These are phyloP conservation scores for Zaprionus camerounensis DNA, from an alignment of 1,140 invertebrate species.

Conservation along the genomic window DNA sequence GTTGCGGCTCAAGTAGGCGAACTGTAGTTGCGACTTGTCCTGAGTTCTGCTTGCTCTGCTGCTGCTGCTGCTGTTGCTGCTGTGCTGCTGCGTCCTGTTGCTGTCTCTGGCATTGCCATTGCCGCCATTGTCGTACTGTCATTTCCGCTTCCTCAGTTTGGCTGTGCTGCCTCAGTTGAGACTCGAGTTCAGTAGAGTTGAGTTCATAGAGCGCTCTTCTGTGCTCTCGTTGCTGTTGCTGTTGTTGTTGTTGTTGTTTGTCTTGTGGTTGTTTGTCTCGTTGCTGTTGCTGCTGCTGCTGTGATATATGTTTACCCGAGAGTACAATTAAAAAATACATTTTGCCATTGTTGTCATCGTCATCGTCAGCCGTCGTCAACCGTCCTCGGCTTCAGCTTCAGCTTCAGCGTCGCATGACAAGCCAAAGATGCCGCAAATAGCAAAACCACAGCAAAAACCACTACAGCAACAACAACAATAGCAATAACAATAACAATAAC, in stretches of 20 bases:
- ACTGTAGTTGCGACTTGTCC: conserved; percentile 30
- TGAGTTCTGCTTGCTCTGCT: conserved; percentile 49
- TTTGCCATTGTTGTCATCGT: conserved; percentile 73
- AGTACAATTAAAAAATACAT: conserved; percentile 82
- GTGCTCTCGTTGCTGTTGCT: conserved; percentile 44
- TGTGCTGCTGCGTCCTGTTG: conserved; percentile 24
- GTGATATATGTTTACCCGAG: conserved; percentile 79
- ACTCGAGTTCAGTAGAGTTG: conserved; percentile 48
- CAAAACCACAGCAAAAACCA: conserved; percentile 50
- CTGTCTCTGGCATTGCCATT: conserved; percentile 52
- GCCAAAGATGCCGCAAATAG: conserved; percentile 77
- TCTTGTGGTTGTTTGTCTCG: conserved; percentile 18
- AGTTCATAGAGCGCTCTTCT: conserved; percentile 64
- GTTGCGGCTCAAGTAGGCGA: conserved; percentile 39
- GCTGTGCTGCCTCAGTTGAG: conserved; percentile 39
- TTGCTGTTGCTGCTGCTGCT: conserved; percentile 29
- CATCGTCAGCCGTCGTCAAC: conserved; percentile 43
- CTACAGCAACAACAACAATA: conserved; percentile 39
- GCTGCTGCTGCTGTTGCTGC: conserved; percentile 40
- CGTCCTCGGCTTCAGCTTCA: conserved; percentile 9
- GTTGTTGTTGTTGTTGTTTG: conserved; percentile 40
- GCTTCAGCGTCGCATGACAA: conserved; percentile 58
- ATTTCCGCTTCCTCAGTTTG: conserved; percentile 74
- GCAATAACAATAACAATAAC: conserved; percentile 1
- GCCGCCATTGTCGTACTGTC: conserved; percentile 64